phyloP scores from a whole-genome alignment of 2,888 invertebrate species.

The Polietes domitor region DNA sequence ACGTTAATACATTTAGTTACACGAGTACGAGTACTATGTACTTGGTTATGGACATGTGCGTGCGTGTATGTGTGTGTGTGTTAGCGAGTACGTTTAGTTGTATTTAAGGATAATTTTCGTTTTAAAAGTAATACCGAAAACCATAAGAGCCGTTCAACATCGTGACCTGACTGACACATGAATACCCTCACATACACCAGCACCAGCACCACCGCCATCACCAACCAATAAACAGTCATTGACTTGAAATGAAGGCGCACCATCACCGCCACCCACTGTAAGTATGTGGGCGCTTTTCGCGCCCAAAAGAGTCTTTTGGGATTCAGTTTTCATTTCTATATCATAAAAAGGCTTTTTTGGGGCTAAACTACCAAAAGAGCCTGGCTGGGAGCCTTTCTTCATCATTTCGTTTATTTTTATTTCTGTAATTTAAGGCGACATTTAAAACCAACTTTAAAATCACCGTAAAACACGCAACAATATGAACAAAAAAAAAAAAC shows the following conservation, averaged over 20 bases:
- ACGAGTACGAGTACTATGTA: constrained; percentile 5
- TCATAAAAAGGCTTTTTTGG: neutral
- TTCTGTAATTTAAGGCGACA: constrained; percentile 63
- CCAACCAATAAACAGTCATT: constrained; percentile 53
- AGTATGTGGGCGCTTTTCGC: neutral
- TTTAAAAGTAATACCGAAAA: constrained; percentile 53
- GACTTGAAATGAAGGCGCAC: constrained; percentile 26
- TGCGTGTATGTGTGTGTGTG: constrained; percentile 12
- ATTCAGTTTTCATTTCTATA: neutral
- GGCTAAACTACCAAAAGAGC: neutral
- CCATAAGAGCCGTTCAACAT: constrained; percentile 48
- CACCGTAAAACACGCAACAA: constrained; percentile 62
- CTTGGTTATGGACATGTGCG: neutral
- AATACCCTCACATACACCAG: neutral
- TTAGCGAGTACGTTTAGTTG: constrained; percentile 47
- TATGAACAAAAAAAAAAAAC: neutral
- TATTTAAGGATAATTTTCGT: constrained; percentile 58
- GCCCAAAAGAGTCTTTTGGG: constrained; percentile 22
- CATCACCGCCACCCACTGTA: neutral
- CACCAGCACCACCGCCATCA: neutral
- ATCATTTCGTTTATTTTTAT: constrained; percentile 40
- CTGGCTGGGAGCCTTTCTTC: constrained; percentile 11
- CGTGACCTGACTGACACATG: constrained; percentile 58
- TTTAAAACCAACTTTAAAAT: constrained; percentile 61
- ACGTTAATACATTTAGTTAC: constrained; percentile 1